These are phyloP conservation scores for Acanthosepion lycidas DNA, from an alignment of 2,888 invertebrate genomes.

Conservation along the genomic window DNA sequence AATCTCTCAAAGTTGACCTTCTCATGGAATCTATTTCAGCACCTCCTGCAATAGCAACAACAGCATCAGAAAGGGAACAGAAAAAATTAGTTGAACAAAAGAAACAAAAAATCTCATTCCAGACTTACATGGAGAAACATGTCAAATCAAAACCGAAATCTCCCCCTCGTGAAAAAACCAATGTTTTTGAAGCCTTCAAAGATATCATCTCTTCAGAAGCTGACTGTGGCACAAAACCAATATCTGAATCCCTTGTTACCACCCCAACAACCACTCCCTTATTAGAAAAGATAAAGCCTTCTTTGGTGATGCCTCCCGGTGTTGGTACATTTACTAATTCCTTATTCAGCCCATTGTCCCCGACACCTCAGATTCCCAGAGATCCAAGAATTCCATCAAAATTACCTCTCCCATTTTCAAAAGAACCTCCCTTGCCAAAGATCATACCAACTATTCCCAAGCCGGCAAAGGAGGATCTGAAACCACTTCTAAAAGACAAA, in stretches of 20 bases:
- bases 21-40: neutral
- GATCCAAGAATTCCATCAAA: constrained; percentile 35
- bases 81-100: neutral
- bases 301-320: neutral
- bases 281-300: neutral
- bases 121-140: constrained; percentile 37
- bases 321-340: neutral
- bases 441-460: neutral
- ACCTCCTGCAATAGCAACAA: neutral
- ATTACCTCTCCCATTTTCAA: neutral
- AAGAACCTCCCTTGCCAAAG: neutral
- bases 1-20: constrained; percentile 42
- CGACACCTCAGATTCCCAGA: neutral
- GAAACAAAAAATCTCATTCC: constrained; percentile 1
- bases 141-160: constrained; percentile 16
- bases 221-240: neutral
- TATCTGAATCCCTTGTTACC: neutral
- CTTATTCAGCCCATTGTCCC: neutral
- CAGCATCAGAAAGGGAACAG: neutral
- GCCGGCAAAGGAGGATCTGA: neutral
- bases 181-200: neutral
- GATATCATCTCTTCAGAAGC: neutral
- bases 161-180: neutral
- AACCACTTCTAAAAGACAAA: neutral
- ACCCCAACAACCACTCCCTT: neutral